A percentile compares a stretch with the other conserved stretches of the same genome.
Conservation (phyloP, 2,113 vertebrate species). For the Coturnix japonica region DNA sequence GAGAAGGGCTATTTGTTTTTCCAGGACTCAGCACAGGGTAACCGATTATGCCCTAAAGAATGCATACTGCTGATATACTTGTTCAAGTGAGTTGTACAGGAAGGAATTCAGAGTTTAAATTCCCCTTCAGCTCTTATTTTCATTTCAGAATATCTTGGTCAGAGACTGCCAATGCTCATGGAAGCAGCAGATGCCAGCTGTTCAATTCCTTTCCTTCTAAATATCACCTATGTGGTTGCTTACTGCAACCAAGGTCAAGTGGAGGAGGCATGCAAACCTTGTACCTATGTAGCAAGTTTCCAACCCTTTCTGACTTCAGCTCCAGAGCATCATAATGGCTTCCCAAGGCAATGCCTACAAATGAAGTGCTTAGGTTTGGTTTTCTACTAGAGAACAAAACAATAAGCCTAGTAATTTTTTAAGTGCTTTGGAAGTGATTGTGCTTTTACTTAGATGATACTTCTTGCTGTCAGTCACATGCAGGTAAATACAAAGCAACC, state of each 20-base stretch:
- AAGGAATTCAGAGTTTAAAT: neutral
- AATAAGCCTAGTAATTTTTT: slow-evolving; percentile 2
- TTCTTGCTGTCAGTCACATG: neutral
- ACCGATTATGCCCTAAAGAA: neutral
- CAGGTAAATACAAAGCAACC: slow-evolving; percentile 28
- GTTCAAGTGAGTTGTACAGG: neutral
- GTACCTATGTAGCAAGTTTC: neutral
- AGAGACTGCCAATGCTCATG: neutral
- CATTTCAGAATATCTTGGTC: neutral
- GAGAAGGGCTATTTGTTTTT: neutral
- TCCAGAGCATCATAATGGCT: neutral
- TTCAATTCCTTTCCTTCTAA: neutral
- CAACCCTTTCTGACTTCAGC: neutral
- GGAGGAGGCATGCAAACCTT: neutral
- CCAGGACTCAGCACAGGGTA: neutral
- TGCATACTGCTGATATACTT: fast-evolving
- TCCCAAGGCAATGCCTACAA: neutral
- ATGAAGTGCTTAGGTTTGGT: neutral
- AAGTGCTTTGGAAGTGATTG: neutral
- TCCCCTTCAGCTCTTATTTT: neutral
- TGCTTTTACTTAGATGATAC: neutral
- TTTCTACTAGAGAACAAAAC: neutral
- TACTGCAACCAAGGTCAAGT: neutral
- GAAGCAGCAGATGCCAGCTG: neutral
- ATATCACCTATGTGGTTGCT: neutral